Conservation (phyloP, 92 coral and sea anemone genomes). For the Hydrozoanthus gracilis region DNA sequence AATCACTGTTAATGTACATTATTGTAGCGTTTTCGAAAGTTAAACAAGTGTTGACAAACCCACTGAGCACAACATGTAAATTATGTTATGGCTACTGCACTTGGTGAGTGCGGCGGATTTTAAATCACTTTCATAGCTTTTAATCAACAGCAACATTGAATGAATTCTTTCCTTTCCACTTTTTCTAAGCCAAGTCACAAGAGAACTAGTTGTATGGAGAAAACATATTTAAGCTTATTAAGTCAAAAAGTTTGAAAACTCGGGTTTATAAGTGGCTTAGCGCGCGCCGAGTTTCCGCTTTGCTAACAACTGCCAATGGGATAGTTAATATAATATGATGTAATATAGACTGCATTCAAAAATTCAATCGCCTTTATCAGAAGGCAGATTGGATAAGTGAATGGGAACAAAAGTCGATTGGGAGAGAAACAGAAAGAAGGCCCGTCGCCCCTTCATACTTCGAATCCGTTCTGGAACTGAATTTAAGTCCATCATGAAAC, state of each 20-base stretch:
- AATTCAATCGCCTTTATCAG: background rate
- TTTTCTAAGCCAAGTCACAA: background rate
- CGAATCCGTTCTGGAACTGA: too few relatives aligned
- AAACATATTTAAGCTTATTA: background rate
- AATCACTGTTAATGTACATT: background rate
- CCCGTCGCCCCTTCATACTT: too few relatives aligned
- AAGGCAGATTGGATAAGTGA: background rate
- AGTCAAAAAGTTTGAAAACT: too few relatives aligned
- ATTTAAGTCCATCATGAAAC: too few relatives aligned
- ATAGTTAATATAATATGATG: background rate
- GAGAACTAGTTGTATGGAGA: slow-evolving; percentile 5
- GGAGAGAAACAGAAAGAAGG: background rate
- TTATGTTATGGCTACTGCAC: background rate
- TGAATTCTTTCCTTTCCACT: background rate
- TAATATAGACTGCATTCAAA: background rate
- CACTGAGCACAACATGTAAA: too few relatives aligned
- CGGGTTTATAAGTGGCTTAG: too few relatives aligned
- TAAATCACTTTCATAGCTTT: too few relatives aligned
- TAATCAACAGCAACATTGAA: background rate
- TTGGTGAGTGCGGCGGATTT: too few relatives aligned
- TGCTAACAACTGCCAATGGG: background rate
- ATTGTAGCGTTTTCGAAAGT: too few relatives aligned
- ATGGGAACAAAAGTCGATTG: background rate
- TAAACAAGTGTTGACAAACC: background rate
- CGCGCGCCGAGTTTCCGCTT: background rate